Percentiles rank a stretch among this genome's conserved stretches.
Evolutionary conservation across 2,888 invertebrate genomes (phyloP).

Genomic region (Leucophenga montana): DNA sequence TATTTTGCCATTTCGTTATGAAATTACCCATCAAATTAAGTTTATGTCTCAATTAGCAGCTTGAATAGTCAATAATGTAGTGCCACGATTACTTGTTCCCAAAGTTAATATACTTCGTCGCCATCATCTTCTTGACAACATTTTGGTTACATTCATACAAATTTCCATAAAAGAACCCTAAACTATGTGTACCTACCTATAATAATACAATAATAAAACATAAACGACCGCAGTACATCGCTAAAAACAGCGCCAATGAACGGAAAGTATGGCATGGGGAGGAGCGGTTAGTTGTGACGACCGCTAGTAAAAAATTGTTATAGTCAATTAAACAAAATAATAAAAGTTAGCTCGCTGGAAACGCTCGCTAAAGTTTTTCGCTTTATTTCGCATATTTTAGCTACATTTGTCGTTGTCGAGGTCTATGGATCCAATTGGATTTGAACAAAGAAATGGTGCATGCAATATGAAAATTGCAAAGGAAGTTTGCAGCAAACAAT

Average conservation of each 20-base stretch:
- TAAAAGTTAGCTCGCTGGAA: constrained; percentile 46
- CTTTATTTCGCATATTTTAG: constrained; percentile 19
- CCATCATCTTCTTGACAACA: constrained; percentile 33
- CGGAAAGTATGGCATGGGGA: constrained; percentile 26
- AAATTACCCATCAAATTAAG: constrained; percentile 47
- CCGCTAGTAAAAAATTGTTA: constrained; percentile 60
- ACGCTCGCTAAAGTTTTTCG: constrained; percentile 40
- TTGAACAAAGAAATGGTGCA: neutral
- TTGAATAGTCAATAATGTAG: constrained; percentile 42
- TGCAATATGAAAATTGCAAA: too few relatives aligned
- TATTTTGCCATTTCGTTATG: constrained; percentile 42
- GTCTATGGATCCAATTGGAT: neutral
- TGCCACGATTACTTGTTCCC: constrained; percentile 21
- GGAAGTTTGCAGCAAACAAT: too few relatives aligned
- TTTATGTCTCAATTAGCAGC: constrained; percentile 62
- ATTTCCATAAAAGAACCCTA: constrained; percentile 42
- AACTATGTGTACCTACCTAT: constrained; percentile 22
- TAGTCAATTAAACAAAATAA: constrained; percentile 65
- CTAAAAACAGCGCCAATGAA: constrained; percentile 26
- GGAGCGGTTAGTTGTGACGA: constrained; percentile 37
- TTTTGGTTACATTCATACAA: constrained; percentile 50
- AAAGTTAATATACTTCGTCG: constrained; percentile 5
- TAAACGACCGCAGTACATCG: neutral
- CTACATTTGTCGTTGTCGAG: neutral
- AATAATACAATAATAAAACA: constrained; percentile 33